Evolutionary conservation across 2,888 invertebrate species (phyloP).

Genomic region (Neoscelio sp.): DNA sequence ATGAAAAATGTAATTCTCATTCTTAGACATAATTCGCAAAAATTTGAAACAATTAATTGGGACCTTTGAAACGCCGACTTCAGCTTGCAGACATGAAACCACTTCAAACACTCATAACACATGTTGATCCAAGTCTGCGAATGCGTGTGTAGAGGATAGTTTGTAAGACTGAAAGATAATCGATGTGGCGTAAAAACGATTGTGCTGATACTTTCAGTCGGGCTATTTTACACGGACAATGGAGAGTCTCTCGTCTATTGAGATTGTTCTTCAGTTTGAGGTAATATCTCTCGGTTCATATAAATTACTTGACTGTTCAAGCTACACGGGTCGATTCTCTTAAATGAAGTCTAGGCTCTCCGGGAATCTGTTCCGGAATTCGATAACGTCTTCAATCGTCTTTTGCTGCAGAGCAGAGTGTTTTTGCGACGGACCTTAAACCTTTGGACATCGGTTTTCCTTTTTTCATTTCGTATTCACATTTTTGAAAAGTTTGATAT

Average conservation of each 20-base stretch:
- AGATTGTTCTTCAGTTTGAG: constrained; percentile 26
- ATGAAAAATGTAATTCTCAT: too few species aligned
- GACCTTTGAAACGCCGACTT: constrained; percentile 3
- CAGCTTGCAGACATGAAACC: not conserved
- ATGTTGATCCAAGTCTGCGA: not conserved
- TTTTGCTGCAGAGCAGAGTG: constrained; percentile 12
- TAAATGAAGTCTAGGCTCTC: constrained; percentile 59
- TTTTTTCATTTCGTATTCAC: constrained; percentile 5
- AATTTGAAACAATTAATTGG: constrained; percentile 9
- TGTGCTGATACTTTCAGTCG: constrained; percentile 22
- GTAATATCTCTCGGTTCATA: constrained; percentile 37
- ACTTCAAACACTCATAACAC: not conserved
- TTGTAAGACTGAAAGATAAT: constrained; percentile 5
- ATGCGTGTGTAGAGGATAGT: constrained; percentile 7
- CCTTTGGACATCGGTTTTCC: constrained; percentile 7
- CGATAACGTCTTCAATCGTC: constrained; percentile 57
- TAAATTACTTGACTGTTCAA: constrained; percentile 54
- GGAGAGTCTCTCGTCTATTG: constrained; percentile 12
- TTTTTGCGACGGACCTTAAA: constrained; percentile 18
- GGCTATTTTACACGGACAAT: constrained; percentile 21
- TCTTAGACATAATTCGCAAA: too few species aligned
- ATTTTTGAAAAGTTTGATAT: constrained; percentile 28
- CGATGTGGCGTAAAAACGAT: constrained; percentile 22
- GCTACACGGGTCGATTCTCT: constrained; percentile 48
- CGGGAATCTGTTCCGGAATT: constrained; percentile 58